Evolutionary conservation across 2,113 vertebrate genomes (phyloP).

Genomic region (Marcusenius ussheri): DNA sequence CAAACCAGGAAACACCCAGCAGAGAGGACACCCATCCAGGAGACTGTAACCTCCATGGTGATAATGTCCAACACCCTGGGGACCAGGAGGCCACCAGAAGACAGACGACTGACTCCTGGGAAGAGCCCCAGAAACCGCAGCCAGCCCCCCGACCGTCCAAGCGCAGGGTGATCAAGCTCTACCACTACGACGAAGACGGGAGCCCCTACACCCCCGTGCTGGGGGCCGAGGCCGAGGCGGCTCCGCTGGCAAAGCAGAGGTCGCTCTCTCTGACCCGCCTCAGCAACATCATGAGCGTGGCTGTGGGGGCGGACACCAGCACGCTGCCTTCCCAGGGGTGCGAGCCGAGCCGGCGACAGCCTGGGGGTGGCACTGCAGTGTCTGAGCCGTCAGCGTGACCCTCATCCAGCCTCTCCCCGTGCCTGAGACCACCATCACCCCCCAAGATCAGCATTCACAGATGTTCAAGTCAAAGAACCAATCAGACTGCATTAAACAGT

Average conservation of each 20-base stretch:
- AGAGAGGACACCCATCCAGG: slow-evolving; percentile 27
- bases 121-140: background rate
- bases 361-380: background rate
- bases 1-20: background rate
- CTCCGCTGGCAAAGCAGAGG: slow-evolving; percentile 42
- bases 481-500: background rate
- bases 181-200: slow-evolving; percentile 64
- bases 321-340: background rate
- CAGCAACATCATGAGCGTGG: slow-evolving; percentile 52
- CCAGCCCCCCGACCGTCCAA: background rate
- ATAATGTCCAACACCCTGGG: background rate
- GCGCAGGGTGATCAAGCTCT: slow-evolving; percentile 52
- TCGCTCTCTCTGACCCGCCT: slow-evolving; percentile 55
- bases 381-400: slow-evolving; percentile 3
- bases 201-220: slow-evolving; percentile 49
- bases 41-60: background rate
- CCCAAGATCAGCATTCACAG: background rate
- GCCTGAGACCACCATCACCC: background rate
- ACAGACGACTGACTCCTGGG: background rate
- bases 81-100: background rate
- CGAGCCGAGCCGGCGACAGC: background rate
- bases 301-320: slow-evolving; percentile 6
- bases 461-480: background rate
- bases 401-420: background rate
- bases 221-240: background rate